Evolutionary conservation across 2,113 vertebrate genomes (phyloP), one percentile per base, ranked within the genome.

Genomic region (Neotoma lepida): DNA sequence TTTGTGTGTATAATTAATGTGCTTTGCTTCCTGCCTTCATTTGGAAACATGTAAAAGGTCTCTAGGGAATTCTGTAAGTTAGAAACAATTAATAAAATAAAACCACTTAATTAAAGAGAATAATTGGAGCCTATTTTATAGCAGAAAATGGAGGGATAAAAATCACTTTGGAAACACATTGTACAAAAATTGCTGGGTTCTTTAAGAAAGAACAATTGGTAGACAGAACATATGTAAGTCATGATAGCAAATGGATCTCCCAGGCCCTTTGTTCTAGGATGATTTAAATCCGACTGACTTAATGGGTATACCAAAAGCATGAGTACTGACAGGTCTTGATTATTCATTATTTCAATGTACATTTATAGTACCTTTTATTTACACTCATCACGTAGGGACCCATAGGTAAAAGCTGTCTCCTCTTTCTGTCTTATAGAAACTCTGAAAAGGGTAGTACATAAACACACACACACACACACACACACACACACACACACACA

Each of bases 31-130:
- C 97, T 97, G 97, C 96, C 98, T 98, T 97, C 98, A 95, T 97
- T 96, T 98, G 97, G 97, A 98, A 97, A 98, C 97, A 97, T 95
- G 98, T 95, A 97, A 96, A 97, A 96, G 91, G 96, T 98, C 98
- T 97, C 96, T 28, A 96, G 98, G 96, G 97, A 97, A 97, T 98
- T 96, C 97, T 95, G 96, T 96, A 78, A 98, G 97, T 98, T 98
- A 98, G 94, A 97, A 97, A 97, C 96, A 98, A 98, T 98, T 98
- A 98, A 98, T 98, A 98, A 97, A 98, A 98, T 98, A 98, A 98
- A 98, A 97, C 89, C 96, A 97, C 96, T 97, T 97, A 96, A 98
- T 98, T 98, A 94, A 97, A 97, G 97, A 96, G 98, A 97, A 98
- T 97, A 98, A 98, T 97, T 97, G 92, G 56, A 97, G 97, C 95